Percentiles rank a stretch among this genome's conserved stretches.
phyloP scores from a whole-genome alignment of 2,113 vertebrate species.

The Myocastor coypus region DNA sequence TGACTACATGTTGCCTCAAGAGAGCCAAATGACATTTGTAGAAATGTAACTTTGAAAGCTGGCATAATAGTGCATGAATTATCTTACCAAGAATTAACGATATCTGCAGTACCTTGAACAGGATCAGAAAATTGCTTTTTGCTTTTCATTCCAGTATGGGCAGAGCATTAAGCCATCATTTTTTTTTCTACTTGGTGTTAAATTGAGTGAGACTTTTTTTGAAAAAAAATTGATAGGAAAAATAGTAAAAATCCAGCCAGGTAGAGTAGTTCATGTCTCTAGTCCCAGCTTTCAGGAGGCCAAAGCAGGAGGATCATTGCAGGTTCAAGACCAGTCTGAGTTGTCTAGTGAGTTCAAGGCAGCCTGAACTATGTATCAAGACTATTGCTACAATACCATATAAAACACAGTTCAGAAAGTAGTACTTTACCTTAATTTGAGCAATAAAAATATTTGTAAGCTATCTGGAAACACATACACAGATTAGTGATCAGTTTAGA shows the following conservation, averaged over 20 bases:
- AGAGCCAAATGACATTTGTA: conserved; percentile 7
- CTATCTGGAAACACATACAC: background rate
- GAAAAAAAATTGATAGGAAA: conserved; percentile 35
- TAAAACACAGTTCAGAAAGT: background rate
- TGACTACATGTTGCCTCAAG: background rate
- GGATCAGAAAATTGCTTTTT: conserved; percentile 12
- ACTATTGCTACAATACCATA: background rate
- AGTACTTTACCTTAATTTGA: conserved; percentile 64
- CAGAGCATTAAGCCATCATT: conserved; percentile 24
- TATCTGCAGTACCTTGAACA: background rate
- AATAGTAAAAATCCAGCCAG: background rate
- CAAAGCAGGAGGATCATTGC: background rate
- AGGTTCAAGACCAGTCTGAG: background rate
- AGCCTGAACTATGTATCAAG: background rate
- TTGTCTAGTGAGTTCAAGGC: background rate
- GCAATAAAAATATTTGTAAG: conserved; percentile 32
- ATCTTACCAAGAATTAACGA: conserved; percentile 40
- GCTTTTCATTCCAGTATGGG: conserved; percentile 38
- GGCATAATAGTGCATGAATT: conserved; percentile 39
- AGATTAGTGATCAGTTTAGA: conserved; percentile 19
- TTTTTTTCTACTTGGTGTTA: conserved; percentile 56
- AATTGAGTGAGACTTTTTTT: conserved; percentile 23
- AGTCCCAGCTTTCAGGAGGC: background rate
- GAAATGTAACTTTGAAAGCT: conserved; percentile 36
- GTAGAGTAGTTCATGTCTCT: background rate